phyloP scores from a whole-genome alignment of 2,113 vertebrate species.

The Campylorhamphus procurvoides region DNA sequence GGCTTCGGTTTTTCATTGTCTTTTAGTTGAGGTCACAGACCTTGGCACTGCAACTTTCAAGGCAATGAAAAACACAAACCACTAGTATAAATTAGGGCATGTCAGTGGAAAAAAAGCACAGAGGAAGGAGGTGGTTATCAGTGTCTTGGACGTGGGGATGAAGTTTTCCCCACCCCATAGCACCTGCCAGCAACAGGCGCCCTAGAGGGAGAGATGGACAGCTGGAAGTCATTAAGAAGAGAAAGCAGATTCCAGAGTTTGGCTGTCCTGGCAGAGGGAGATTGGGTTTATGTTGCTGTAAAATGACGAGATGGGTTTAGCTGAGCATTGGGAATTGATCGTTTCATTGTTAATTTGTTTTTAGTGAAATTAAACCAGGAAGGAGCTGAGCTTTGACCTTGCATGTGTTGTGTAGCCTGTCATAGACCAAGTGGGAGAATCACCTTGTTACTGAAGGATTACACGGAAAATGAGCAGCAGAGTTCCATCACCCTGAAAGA shows the following conservation, averaged over 20 bases:
- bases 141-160: not conserved
- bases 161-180: not conserved
- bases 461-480: not conserved
- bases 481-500: not conserved
- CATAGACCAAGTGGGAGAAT: not conserved
- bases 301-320: not conserved
- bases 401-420: not conserved
- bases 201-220: not conserved
- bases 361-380: not conserved
- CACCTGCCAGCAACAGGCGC: constrained; percentile 13
- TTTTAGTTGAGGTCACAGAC: not conserved
- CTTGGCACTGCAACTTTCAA: not conserved
- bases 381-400: constrained; percentile 37
- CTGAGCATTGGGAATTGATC: not conserved
- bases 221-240: constrained; percentile 51
- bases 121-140: not conserved
- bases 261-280: not conserved
- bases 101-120: not conserved
- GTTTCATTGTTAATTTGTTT: constrained; percentile 14
- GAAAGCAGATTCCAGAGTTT: not conserved
- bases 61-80: not conserved
- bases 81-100: not conserved
- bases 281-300: not conserved
- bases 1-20: rapidly evolving
- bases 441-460: not conserved